phyloP scores from a whole-genome alignment of 2,797 vertebrate species.

The Pachyuromys duprasi region DNA sequence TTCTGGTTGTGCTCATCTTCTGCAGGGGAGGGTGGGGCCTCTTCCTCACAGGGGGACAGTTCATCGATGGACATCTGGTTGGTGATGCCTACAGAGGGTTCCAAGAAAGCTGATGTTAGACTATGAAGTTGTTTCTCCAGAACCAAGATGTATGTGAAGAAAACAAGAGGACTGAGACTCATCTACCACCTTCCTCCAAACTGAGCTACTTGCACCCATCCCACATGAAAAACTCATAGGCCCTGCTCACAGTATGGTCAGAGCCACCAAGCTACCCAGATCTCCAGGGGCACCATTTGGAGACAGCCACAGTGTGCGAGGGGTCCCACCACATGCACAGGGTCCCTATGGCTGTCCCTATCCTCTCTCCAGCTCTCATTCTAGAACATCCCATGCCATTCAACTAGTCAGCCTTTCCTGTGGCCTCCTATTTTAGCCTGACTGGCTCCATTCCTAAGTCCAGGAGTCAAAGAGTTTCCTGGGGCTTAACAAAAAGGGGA shows the following conservation, averaged over 20 bases:
- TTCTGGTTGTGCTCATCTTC: slow-evolving; percentile 84
- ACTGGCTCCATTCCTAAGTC: not conserved
- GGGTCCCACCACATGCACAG: not conserved
- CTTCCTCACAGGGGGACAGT: slow-evolving; percentile 87
- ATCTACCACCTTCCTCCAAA: not conserved
- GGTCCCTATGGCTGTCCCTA: not conserved
- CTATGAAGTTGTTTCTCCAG: not conserved
- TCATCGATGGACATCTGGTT: slow-evolving; percentile 91
- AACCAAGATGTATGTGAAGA: not conserved
- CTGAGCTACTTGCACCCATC: not conserved
- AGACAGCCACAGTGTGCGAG: not conserved
- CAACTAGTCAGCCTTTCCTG: not conserved
- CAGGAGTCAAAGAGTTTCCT: not conserved
- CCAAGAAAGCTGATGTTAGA: not conserved
- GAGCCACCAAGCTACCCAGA: not conserved
- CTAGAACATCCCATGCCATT: not conserved
- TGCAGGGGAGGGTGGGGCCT: not conserved
- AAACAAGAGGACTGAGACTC: not conserved
- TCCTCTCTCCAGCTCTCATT: not conserved
- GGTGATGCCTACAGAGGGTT: slow-evolving; percentile 89
- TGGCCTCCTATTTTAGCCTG: not conserved
- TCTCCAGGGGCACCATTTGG: not conserved
- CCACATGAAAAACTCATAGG: not conserved
- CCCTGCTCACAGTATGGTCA: not conserved
- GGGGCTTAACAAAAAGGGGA: not conserved